phyloP scores from a whole-genome alignment of 2,888 invertebrate genomes.

The Drosophila rubida region DNA sequence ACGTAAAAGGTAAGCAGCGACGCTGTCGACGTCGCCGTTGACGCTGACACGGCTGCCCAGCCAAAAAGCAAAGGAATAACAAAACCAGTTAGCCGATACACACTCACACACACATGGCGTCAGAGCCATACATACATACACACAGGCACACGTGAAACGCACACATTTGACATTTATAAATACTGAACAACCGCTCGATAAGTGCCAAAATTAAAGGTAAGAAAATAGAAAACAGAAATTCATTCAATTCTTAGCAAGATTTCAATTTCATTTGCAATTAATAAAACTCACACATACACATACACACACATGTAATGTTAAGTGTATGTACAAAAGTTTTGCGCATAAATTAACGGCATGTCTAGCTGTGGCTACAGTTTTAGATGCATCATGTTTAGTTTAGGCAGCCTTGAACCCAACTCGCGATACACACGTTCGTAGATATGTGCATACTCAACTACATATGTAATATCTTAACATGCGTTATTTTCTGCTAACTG shows the following conservation, averaged over 20 bases:
- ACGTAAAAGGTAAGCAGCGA: slow-evolving; percentile 67
- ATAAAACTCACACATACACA: slow-evolving; percentile 20
- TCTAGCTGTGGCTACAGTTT: background rate
- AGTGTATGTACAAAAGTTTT: background rate
- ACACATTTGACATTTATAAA: slow-evolving; percentile 47
- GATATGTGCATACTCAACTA: background rate
- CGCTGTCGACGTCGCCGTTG: slow-evolving; percentile 37
- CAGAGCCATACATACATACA: slow-evolving; percentile 18
- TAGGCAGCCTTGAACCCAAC: slow-evolving; percentile 38
- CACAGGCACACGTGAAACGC: slow-evolving; percentile 18
- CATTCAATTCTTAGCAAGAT: slow-evolving; percentile 60
- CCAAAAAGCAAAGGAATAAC: slow-evolving; percentile 56
- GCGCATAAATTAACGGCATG: background rate
- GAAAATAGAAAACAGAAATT: slow-evolving; percentile 53
- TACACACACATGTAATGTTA: background rate
- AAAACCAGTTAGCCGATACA: slow-evolving; percentile 74
- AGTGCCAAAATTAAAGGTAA: slow-evolving; percentile 51
- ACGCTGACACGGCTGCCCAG: slow-evolving; percentile 45
- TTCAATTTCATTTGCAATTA: slow-evolving; percentile 68
- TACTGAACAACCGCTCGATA: slow-evolving; percentile 35
- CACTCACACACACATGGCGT: slow-evolving; percentile 15
- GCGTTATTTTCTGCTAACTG: slow-evolving; percentile 40
- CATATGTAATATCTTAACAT: slow-evolving; percentile 36
- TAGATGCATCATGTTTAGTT: background rate
- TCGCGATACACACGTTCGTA: background rate